A percentile compares a stretch with the other conserved stretches of the same genome.
Conservation (phyloP, 2,113 vertebrate genomes). For the Dicentrarchus labrax region DNA sequence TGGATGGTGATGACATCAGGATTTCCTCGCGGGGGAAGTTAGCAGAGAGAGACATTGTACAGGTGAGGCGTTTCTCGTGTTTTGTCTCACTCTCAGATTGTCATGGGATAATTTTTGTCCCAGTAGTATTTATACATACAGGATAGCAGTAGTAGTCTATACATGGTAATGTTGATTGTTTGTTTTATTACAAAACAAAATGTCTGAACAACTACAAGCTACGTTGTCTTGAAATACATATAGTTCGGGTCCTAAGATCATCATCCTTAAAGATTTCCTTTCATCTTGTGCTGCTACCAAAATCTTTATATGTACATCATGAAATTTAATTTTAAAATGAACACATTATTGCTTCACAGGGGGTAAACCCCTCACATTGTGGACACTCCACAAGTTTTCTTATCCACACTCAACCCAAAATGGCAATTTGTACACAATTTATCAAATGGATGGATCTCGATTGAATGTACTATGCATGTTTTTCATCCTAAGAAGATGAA, state of each 20-base stretch:
- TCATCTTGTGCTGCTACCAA: neutral
- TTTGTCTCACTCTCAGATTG: neutral
- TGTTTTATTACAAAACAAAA: neutral
- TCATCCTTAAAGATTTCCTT: neutral
- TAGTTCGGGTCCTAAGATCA: neutral
- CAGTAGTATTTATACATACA: neutral
- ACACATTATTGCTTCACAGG: neutral
- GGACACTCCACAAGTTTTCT: neutral
- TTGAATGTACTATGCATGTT: neutral
- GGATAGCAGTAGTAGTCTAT: neutral
- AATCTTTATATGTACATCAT: neutral
- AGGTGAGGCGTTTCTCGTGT: conserved; percentile 83
- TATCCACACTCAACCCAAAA: neutral
- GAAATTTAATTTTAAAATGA: neutral
- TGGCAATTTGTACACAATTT: neutral
- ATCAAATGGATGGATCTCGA: neutral
- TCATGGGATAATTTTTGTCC: neutral
- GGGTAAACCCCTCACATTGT: neutral
- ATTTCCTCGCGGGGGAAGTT: conserved; percentile 94
- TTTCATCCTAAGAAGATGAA: neutral
- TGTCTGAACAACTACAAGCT: neutral
- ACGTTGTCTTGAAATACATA: neutral
- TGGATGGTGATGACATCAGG: conserved; percentile 94
- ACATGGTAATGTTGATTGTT: neutral
- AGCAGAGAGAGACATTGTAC: conserved; percentile 95